phyloP scores from a whole-genome alignment of 2,888 invertebrate species.

The Eupithecia tripunctaria region DNA sequence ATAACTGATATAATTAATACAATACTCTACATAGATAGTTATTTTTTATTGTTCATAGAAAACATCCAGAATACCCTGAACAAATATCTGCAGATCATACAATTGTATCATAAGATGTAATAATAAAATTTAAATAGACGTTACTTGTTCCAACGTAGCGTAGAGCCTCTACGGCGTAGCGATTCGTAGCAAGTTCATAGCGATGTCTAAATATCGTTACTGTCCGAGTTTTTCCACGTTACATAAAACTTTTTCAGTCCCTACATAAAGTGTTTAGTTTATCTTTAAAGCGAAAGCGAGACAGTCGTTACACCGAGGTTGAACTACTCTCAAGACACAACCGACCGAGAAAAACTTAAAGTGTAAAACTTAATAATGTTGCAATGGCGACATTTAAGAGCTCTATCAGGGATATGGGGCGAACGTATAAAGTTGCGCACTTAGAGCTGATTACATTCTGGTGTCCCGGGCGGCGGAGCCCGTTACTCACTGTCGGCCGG shows the following conservation, averaged over 20 bases:
- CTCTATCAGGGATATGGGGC: conserved; percentile 14
- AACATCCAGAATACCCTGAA: no score
- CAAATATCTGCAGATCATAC: no score
- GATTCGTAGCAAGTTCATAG: neutral
- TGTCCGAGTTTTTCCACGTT: neutral
- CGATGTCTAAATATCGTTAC: neutral
- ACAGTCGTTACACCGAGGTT: neutral
- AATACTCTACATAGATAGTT: no score
- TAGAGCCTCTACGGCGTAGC: no score
- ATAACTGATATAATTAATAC: no score
- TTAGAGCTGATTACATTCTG: conserved; percentile 21
- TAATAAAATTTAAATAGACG: neutral
- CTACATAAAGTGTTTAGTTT: neutral
- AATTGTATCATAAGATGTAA: no score
- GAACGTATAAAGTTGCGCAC: conserved; percentile 28
- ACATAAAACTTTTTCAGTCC: neutral
- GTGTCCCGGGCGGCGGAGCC: neutral
- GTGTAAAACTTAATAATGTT: conserved; percentile 6
- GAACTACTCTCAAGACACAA: neutral
- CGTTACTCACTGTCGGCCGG: conserved; percentile 6
- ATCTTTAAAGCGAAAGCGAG: neutral
- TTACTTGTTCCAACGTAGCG: no score
- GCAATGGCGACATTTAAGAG: conserved; percentile 9
- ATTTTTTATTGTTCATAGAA: no score
- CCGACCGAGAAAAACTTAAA: neutral